These are phyloP conservation scores for Phrixothrix hirtus DNA, from an alignment of 2,888 invertebrate species.

Conservation along the genomic window DNA sequence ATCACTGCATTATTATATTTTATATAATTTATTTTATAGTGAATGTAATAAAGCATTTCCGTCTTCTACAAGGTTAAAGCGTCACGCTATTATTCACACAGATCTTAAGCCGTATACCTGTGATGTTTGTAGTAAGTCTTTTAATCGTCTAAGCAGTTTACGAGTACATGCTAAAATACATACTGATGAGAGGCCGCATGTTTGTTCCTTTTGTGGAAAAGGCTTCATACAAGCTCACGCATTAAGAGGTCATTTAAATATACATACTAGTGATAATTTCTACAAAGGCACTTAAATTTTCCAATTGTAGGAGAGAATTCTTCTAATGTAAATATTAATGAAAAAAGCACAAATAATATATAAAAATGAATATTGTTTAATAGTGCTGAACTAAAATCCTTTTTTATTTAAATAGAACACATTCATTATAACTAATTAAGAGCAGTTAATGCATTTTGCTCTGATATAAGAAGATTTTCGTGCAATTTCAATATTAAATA, in stretches of 20 bases:
- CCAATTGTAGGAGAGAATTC: no score
- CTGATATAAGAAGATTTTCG: no score
- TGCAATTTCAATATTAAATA: no score
- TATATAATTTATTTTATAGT: constrained; percentile 24
- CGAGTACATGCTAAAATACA: constrained; percentile 46
- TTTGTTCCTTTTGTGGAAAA: constrained; percentile 44
- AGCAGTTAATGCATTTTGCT: no score
- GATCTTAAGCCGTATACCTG: constrained; percentile 44
- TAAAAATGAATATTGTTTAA: no score
- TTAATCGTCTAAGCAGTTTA: constrained; percentile 43
- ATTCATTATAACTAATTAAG: no score
- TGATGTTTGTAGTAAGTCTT: constrained; percentile 44
- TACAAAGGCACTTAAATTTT: constrained; percentile 32
- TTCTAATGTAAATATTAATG: no score
- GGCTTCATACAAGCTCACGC: constrained; percentile 45
- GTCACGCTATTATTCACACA: constrained; percentile 45
- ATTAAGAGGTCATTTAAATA: constrained; percentile 38
- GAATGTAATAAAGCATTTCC: constrained; percentile 43
- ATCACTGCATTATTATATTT: neutral
- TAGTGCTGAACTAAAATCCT: no score
- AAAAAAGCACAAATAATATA: no score
- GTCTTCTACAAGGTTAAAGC: constrained; percentile 41
- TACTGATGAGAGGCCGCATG: constrained; percentile 42
- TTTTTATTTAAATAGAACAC: no score
- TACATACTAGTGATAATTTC: constrained; percentile 24